Base-by-base conservation (phyloP, 2,113 vertebrate species). In the Oncorhynchus tshawytscha region DNA sequence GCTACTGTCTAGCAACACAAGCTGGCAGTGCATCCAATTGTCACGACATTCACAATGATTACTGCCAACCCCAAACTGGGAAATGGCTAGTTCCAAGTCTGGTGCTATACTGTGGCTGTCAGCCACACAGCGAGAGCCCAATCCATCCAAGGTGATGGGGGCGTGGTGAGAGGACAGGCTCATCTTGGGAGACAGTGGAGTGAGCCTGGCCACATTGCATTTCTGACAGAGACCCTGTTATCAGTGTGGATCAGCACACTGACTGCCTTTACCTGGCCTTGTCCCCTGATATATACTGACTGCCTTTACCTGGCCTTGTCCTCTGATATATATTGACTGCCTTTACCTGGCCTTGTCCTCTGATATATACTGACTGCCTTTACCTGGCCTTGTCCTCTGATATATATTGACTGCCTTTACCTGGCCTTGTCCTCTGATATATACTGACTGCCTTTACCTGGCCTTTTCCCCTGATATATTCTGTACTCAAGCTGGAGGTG, bases 131-230 rank as follows among this genome's bases (percentile, higher is more conserved):
- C 27, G 59, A 27, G 0, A 12, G 70, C 25, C 57, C 51, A 1
- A 90, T 92, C 76, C 67, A 86, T 92, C 90, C 91, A 15, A 45
- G 39, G 73, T 27, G 71, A 15, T 2, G 39, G 9, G 39, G 39
- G 39, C 9, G 5, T 29, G 70, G 27, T 7, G 7, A 65, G 70
- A 64, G 69, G 87, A 82, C 65, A 75, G 76, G 75, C 85, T 90
- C 84, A 91, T 92, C 86, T 89, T 76, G 39, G 73, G 82, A 90
- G 77, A 78, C 84, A 87, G 74, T 86, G 87, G 76, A 84, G 84
- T 92, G 90, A 88, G 84, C 82, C 81, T 60, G 69, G 73, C 54
- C 67, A 71, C 57, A 12, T 86, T 92, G 78, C n/a, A 81, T 91
- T 87, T 85, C 81, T 87, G 85, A 83, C 90, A 86, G 78, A 57